phyloP scores from a whole-genome alignment of 1,140 invertebrate genomes.

The Zaprionus kolodkinae region DNA sequence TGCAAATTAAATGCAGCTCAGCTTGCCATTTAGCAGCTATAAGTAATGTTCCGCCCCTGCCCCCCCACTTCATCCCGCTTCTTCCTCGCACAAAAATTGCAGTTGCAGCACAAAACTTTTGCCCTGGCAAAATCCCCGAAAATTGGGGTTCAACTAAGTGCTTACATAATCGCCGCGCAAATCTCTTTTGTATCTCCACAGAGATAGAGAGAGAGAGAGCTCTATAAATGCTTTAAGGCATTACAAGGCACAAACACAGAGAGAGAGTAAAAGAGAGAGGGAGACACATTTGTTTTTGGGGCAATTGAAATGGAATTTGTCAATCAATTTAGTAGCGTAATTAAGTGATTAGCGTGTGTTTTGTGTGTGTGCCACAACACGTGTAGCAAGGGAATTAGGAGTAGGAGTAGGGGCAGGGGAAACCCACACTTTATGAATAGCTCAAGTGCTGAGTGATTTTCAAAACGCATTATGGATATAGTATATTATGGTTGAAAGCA shows the following conservation, averaged over 20 bases:
- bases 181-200: constrained; percentile 3
- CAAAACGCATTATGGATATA: background rate
- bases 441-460: background rate
- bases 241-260: background rate
- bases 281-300: background rate
- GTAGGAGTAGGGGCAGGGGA: background rate
- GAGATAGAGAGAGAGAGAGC: background rate
- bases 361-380: background rate
- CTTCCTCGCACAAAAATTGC: constrained; percentile 12
- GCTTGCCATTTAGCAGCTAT: constrained; percentile 29
- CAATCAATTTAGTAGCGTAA: constrained; percentile 14
- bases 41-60: constrained; percentile 2
- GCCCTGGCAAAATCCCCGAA: background rate
- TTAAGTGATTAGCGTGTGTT: constrained; percentile 16
- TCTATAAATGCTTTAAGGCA: background rate
- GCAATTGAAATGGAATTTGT: constrained; percentile 13
- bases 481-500: background rate
- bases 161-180: constrained; percentile 26
- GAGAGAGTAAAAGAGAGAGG: too few relatives aligned
- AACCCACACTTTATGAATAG: background rate
- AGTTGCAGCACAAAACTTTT: constrained; percentile 26
- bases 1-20: constrained; percentile 50
- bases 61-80: background rate
- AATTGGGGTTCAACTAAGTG: constrained; percentile 16
- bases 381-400: background rate